Evolutionary conservation across 2,797 vertebrate species (phyloP).

Genomic region (Crocodylus rhombifer): DNA sequence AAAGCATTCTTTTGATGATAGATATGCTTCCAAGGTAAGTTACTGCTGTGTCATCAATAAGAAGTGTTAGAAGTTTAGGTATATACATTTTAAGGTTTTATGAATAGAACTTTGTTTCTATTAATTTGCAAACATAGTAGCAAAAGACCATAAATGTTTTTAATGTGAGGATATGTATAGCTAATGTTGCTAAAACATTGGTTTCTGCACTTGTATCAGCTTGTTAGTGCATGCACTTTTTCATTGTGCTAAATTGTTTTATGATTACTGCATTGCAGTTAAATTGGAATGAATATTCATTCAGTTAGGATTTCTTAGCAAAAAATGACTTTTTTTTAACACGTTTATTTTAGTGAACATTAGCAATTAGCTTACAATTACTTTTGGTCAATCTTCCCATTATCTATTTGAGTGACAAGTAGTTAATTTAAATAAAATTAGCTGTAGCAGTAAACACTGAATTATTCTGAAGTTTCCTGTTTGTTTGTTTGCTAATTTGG

Average conservation of each 20-base stretch:
- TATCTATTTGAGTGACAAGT: not conserved
- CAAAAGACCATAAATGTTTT: not conserved
- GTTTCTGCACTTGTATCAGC: not conserved
- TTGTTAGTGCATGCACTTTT: not conserved
- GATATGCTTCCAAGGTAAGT: conserved; percentile 91
- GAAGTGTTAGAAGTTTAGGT: not conserved
- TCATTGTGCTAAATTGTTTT: not conserved
- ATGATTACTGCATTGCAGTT: not conserved
- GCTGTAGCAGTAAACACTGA: not conserved
- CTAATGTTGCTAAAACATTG: not conserved
- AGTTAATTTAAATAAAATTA: not conserved
- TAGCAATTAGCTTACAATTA: not conserved
- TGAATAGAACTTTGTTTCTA: not conserved
- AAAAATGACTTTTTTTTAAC: not conserved
- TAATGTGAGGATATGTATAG: not conserved
- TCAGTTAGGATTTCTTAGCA: not conserved
- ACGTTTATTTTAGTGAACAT: not conserved
- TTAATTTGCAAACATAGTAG: not conserved
- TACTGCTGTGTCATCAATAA: not conserved
- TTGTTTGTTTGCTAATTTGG: not conserved
- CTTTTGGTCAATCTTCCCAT: not conserved
- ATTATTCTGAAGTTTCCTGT: not conserved
- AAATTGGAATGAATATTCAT: not conserved
- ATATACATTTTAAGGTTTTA: not conserved
- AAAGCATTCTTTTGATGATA: conserved; percentile 96